A percentile compares a stretch with the other conserved stretches of the same genome.
Conservation (phyloP, 2,113 vertebrate genomes). For the Galemys pyrenaicus region DNA sequence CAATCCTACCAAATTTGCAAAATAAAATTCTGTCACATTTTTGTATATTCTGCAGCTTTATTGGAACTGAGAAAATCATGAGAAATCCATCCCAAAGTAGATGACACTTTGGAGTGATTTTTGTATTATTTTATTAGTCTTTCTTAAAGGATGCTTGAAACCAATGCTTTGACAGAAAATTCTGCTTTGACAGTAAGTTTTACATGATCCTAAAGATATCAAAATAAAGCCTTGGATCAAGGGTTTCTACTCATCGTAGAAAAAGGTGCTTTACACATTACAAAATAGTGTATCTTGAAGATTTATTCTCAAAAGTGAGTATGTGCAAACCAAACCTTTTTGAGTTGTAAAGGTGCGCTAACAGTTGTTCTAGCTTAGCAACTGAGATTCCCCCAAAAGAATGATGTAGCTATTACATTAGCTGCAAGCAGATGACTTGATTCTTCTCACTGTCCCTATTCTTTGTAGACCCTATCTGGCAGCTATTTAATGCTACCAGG, state of each 20-base stretch:
- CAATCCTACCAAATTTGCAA: slow-evolving; percentile 53
- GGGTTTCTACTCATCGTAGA: slow-evolving; percentile 2
- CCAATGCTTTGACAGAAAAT: slow-evolving; percentile 49
- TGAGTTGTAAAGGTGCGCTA: slow-evolving; percentile 56
- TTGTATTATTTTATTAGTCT: slow-evolving; percentile 40
- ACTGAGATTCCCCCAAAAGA: slow-evolving; percentile 9
- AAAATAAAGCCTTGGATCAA: slow-evolving; percentile 60
- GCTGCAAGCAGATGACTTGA: slow-evolving; percentile 12
- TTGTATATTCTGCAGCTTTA: slow-evolving; percentile 11
- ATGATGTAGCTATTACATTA: slow-evolving; percentile 65
- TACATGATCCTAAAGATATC: slow-evolving; percentile 43
- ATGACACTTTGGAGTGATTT: slow-evolving; percentile 58
- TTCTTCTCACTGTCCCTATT: neutral
- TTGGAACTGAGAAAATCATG: slow-evolving; percentile 52
- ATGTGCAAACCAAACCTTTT: slow-evolving; percentile 47
- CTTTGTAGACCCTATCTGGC: slow-evolving; percentile 59
- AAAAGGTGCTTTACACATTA: slow-evolving; percentile 69
- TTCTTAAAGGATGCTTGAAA: slow-evolving; percentile 44
- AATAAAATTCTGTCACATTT: slow-evolving; percentile 57
- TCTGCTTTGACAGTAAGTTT: slow-evolving; percentile 46
- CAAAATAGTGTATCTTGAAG: slow-evolving; percentile 49
- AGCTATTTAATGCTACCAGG: slow-evolving; percentile 62
- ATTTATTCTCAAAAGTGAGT: slow-evolving; percentile 59
- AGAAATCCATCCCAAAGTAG: slow-evolving; percentile 21
- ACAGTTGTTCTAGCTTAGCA: slow-evolving; percentile 40